phyloP scores from a whole-genome alignment of 2,888 invertebrate species.

The Lasioglossum marginatum region DNA sequence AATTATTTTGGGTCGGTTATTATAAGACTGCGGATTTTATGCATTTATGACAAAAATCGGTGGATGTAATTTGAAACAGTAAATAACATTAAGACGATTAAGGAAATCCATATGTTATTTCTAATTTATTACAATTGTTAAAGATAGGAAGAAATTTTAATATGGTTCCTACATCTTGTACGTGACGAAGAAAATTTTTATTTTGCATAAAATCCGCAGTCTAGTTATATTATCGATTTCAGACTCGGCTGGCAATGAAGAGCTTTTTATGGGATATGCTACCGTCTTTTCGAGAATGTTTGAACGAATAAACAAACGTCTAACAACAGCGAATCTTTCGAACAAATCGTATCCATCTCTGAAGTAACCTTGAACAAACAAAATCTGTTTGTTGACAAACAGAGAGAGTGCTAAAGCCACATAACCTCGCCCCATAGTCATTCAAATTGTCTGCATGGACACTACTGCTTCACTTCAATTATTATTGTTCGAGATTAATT shows the following conservation, averaged over 20 bases:
- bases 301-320: background rate
- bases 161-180: too few relatives aligned
- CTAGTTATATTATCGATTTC: background rate
- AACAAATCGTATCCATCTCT: background rate
- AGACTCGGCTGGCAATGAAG: background rate
- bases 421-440: conserved; percentile 39
- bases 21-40: background rate
- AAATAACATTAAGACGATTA: too few relatives aligned
- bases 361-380: background rate
- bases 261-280: background rate
- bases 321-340: background rate
- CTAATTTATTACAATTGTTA: too few relatives aligned
- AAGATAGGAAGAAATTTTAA: too few relatives aligned
- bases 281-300: background rate
- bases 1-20: background rate
- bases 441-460: background rate
- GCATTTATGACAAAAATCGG: too few relatives aligned
- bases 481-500: background rate
- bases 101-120: too few relatives aligned
- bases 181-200: too few relatives aligned
- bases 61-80: too few relatives aligned
- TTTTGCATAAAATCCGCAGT: too few relatives aligned
- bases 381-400: background rate
- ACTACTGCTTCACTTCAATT: background rate
- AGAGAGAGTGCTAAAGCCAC: background rate